Evolutionary conservation across 1,140 invertebrate species (phyloP), one percentile per base, ranked within the genome.

Genomic region (Whitmania pigra): DNA sequence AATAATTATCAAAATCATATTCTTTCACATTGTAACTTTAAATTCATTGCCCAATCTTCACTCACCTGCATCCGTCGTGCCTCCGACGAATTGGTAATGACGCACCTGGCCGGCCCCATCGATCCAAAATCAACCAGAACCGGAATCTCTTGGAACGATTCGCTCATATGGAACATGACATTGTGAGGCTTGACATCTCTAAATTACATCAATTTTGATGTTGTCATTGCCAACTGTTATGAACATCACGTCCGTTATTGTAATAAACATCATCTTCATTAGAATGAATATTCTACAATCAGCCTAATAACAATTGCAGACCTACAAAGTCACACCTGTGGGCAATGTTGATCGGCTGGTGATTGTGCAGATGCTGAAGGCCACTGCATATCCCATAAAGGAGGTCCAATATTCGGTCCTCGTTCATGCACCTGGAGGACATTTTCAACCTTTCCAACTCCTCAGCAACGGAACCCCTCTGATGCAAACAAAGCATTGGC

Each of bases 121-220:
- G 91, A 93, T 27, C 91, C 89, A 75, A 93, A 85, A 82, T 93
- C 91, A 87, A 93, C 92, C 72, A 93, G 85, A 63, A 92, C 82
- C 3, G 90, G 88, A 71, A 83, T 86, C 75, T 87, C 86, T 73
- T 87, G 86, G 77, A 90, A 86, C 31, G 27, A 43, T 36, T 49
- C 53, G n/a, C 25, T 49, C 25, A n/a, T 27, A 15, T 86, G 86
- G 29, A 93, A 80, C 76, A 91, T 85, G 76, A 93, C 86, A 83
- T 93, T 93, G 40, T 87, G 88, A 71, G 90, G 90, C 82, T 93
- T 93, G 53, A 93, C 79, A 83, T 93, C 90, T 78, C 90, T 84
- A 72, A 0, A 71, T 20, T 53, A 0, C 13, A 49, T 18, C 18
- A 25, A 71, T 27, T 17, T 22, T 29, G 73, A 1, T 22, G 17